Conservation (phyloP, 2,797 vertebrate species). For the Fistularia commersonii region DNA sequence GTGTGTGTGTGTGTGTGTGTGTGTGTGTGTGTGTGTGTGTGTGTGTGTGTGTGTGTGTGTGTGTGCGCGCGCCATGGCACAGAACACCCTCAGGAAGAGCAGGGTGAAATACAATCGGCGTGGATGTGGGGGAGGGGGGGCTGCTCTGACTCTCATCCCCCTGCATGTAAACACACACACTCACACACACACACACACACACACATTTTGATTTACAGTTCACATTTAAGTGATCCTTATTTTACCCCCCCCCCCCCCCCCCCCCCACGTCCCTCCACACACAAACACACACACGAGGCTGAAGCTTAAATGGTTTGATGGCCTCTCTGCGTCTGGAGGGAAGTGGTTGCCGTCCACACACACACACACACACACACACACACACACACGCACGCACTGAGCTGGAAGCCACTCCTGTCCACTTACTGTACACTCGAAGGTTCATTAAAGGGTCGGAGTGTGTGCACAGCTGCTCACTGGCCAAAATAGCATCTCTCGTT, state of each 20-base stretch:
- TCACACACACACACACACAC: too few relatives aligned
- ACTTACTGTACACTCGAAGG: conserved; percentile 63
- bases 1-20: too few relatives aligned
- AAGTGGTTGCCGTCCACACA: too few relatives aligned
- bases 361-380: too few relatives aligned
- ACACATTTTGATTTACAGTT: conserved; percentile 15
- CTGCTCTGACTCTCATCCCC: conserved; percentile 43
- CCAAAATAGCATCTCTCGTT: conserved; percentile 39
- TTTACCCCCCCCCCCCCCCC: too few relatives aligned
- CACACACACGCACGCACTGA: too few relatives aligned
- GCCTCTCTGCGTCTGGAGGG: conserved; percentile 80
- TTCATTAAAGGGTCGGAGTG: conserved; percentile 53
- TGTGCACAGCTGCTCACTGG: conserved; percentile 49
- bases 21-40: too few relatives aligned
- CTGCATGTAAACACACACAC: conserved; percentile 20
- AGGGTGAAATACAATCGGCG: conserved; percentile 61
- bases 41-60: too few relatives aligned
- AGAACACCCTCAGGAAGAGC: conserved; percentile 62
- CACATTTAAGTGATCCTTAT: conserved; percentile 40
- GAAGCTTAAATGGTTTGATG: conserved; percentile 51
- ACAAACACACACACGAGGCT: too few relatives aligned
- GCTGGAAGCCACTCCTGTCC: conserved; percentile 56
- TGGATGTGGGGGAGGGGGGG: conserved; percentile 48
- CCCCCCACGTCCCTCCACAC: too few relatives aligned
- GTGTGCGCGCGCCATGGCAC: conserved; percentile 67